phyloP scores from a whole-genome alignment of 2,888 invertebrate species.

The Leptothorax acervorum region DNA sequence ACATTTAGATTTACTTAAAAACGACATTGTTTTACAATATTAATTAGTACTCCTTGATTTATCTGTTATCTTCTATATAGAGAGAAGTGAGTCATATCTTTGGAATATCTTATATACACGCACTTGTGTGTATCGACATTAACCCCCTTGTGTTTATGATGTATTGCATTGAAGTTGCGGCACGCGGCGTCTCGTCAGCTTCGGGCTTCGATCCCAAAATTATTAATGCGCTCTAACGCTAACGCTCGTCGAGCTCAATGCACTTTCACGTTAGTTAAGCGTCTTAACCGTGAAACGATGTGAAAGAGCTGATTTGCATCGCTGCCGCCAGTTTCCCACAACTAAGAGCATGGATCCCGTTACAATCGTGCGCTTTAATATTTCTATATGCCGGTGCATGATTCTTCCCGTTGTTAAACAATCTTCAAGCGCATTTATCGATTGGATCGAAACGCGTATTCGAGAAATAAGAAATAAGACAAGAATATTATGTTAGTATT shows the following conservation, averaged over 20 bases:
- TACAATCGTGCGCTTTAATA: not conserved
- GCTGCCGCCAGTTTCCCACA: not conserved
- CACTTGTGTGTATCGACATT: no score
- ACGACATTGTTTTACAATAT: not conserved
- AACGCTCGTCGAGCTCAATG: conserved; percentile 12
- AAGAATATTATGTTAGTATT: no score
- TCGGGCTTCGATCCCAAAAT: conserved; percentile 7
- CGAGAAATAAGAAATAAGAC: no score
- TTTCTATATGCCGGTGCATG: not conserved
- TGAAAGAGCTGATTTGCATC: conserved; percentile 8
- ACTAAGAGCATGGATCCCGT: not conserved
- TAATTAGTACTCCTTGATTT: not conserved
- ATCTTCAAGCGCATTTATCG: not conserved
- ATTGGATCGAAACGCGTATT: not conserved
- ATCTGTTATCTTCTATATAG: no score
- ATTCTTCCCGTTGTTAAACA: conserved; percentile 2
- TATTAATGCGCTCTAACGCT: conserved; percentile 15
- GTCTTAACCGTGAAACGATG: not conserved
- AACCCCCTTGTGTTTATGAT: no score
- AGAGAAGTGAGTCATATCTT: no score
- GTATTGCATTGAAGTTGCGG: no score
- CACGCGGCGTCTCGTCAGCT: not conserved
- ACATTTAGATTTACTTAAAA: not conserved
- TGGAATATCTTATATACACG: no score
- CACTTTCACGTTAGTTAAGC: conserved; percentile 26